Base-by-base conservation (phyloP, 2,113 vertebrate genomes). In the Camelus dromedarius region DNA sequence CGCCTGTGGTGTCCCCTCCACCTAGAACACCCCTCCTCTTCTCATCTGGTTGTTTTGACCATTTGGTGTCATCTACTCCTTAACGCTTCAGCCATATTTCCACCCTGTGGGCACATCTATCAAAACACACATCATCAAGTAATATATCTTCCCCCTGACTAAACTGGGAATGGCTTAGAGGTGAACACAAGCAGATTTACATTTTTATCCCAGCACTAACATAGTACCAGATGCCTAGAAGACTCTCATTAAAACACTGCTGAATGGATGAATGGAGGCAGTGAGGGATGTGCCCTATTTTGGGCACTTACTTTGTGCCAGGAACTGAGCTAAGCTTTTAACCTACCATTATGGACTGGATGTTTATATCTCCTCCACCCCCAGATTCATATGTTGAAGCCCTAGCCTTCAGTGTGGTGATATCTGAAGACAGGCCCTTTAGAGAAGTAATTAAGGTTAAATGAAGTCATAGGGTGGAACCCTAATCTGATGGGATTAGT, bases 181-280 rank as follows among this genome's bases (percentile, higher is more conserved):
- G 66, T 73, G 42, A 80, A 86, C 22, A 54, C 19, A 22, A 15
- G 35, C 46, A 94, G 73, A 56, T 64, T 94, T 80, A 88, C 69
- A 76, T 62, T 75, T 81, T 87, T 91, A 87, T 76, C 82, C 30
- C 28, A 93, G 84, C 77, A 77, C 7, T 90, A 35, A 70, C 52
- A 77, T 15, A 77, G 24, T 56, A 62, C 64, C 52, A 85, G 56
- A 56, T 42, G 50, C 46, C 54, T 4, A 75, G 38, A 24, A 26
- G 70, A 75, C n/a, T 70, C 50, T 89, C 24, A 46, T 42, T 54
- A 69, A 80, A 54, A 50, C 77, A 58, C 8, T 42, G 54, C 28
- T 11, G n/a, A 42, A 56, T 66, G 48, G 76, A 90, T 56, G 28
- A 89, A 72, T 56, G 50, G 20, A 38, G 52, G 11, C 58, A 64